Evolutionary conservation across 2,113 vertebrate species (phyloP).

Genomic region (Aplodontia rufa): DNA sequence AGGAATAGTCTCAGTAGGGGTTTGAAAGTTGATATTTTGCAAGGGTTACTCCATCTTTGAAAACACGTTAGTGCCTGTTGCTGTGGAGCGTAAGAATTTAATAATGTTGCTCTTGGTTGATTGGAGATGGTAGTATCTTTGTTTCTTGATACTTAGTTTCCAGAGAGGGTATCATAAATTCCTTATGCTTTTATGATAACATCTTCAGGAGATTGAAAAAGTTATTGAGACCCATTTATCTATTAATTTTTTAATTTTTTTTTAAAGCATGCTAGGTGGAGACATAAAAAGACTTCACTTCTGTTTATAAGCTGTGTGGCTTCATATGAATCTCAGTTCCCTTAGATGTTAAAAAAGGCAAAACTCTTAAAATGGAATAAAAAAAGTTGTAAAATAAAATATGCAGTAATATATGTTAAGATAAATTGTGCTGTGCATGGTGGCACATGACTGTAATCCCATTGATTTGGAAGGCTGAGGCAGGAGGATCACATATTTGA

Average conservation of each 20-base stretch:
- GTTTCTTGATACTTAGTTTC: conserved; percentile 5
- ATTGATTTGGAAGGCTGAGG: no score
- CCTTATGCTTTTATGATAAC: not conserved
- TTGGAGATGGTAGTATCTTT: not conserved
- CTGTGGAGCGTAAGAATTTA: not conserved
- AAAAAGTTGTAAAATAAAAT: not conserved
- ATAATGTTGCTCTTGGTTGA: not conserved
- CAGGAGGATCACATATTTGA: no score
- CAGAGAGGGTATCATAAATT: not conserved
- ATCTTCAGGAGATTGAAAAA: not conserved
- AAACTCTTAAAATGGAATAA: not conserved
- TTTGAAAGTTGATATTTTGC: not conserved
- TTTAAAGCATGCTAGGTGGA: not conserved
- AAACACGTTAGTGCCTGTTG: no score
- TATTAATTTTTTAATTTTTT: not conserved
- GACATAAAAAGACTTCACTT: not conserved
- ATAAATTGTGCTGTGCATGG: not conserved
- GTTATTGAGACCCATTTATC: not conserved
- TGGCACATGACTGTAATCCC: no score
- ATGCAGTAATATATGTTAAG: not conserved
- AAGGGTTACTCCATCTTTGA: not conserved
- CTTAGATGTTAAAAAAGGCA: not conserved
- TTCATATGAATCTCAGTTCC: conserved; percentile 25
- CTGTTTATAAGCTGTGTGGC: conserved; percentile 9
- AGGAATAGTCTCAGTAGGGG: not conserved